A percentile compares a stretch with the other conserved stretches of the same genome.
Evolutionary conservation across 2,113 vertebrate species (phyloP).

Genomic region (Rhadina sibilatrix): DNA sequence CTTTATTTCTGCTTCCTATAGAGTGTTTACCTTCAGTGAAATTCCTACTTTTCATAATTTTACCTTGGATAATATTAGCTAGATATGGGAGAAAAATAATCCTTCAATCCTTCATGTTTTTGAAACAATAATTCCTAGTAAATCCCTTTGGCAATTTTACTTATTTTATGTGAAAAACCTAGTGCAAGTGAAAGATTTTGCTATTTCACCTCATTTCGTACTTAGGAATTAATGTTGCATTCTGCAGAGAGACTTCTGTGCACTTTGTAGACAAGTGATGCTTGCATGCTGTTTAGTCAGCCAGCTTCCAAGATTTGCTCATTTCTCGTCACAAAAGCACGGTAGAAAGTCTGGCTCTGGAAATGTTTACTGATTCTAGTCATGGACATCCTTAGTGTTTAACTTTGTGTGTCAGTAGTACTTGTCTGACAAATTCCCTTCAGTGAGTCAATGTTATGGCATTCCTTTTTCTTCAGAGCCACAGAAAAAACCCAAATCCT

Average conservation of each 20-base stretch:
- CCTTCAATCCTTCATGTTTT: not conserved
- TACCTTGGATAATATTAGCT: not conserved
- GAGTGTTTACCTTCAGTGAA: not conserved
- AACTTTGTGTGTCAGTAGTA: not conserved
- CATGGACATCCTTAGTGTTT: not conserved
- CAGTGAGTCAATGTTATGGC: fast-evolving
- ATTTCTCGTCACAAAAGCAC: not conserved
- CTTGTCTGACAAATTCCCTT: not conserved
- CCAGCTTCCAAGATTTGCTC: not conserved
- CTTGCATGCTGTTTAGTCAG: not conserved
- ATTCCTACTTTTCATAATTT: not conserved
- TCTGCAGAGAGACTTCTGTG: not conserved
- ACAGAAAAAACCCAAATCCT: not conserved
- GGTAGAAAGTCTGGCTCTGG: not conserved
- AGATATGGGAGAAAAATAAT: not conserved
- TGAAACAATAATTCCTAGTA: not conserved
- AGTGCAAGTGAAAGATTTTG: not conserved
- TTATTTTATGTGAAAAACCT: not conserved
- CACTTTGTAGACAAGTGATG: not conserved
- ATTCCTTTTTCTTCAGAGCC: not conserved
- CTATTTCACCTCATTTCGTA: not conserved
- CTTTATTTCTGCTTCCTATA: not conserved
- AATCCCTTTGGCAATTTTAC: not conserved
- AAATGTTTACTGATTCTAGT: not conserved
- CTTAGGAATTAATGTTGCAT: not conserved